Base-by-base conservation (phyloP, 2,113 vertebrate genomes). In the Menidia beryllina region DNA sequence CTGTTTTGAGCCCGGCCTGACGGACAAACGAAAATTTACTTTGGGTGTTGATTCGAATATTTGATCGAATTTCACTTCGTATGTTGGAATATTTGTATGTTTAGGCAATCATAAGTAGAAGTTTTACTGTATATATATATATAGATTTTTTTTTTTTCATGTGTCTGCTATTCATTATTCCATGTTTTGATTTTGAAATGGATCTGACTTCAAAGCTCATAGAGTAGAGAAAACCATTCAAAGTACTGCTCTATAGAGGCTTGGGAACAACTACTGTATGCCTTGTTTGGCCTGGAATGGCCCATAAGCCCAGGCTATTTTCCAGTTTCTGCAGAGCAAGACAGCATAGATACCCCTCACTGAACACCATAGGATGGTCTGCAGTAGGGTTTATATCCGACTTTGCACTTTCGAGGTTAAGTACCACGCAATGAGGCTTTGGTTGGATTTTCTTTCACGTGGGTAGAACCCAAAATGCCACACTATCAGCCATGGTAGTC, bases 291-390 rank as follows among this genome's bases (percentile, higher is more conserved):
- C 59, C 72, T 70, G 60, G 76, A 79, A 75, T 75, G 48, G 60
- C 74, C 68, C 50, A 65, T 65, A 72, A 86, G 64, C 67, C 64
- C 7, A 36, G 4, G 34, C 38, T 81, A 80, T 84, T 86, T 68
- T 83, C 69, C 43, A 56, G 54, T 71, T 78, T 71, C 48, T 72
- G 65, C 52, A 48, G 70, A 58, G 50, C 19, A 24, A 72, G 59
- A 72, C 51, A 63, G 72, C 73, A 59, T 20, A 27, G 83, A 68
- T 45, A 58, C 72, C 77, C 48, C 63, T 77, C 64, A 45, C 9
- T 52, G 79, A 74, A 63, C 72, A 71, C 49, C 59, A 63, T 25
- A 47, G 25, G 62, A 69, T 48, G 61, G 23, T 69, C 61, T 53
- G 34, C 75, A 70, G 79, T 39, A 71, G 53, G 59, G 76, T 55